A percentile compares a stretch with the other conserved stretches of the same genome.
Evolutionary conservation across 2,113 vertebrate genomes (phyloP).

Genomic region (Noctilio leporinus): DNA sequence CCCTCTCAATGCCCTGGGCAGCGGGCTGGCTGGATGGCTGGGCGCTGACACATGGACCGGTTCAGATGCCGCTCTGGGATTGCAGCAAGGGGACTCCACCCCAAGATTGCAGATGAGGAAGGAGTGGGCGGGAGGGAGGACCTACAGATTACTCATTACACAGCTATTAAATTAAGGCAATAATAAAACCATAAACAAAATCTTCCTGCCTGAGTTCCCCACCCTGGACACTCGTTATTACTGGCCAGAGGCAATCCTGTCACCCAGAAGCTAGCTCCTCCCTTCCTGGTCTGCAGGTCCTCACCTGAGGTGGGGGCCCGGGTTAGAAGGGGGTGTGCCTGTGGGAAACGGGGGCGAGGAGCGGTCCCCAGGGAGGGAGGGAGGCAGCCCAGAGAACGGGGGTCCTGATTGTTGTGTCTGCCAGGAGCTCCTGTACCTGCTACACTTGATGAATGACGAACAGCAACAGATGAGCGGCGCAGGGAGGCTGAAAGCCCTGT

Average conservation of each 20-base stretch:
- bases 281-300: background rate
- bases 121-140: background rate
- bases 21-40: background rate
- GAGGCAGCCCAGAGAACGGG: background rate
- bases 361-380: background rate
- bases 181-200: slow-evolving; percentile 22
- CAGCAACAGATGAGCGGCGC: slow-evolving; percentile 54
- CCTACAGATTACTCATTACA: background rate
- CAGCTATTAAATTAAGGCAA: slow-evolving; percentile 10
- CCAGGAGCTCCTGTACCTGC: slow-evolving; percentile 53
- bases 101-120: background rate
- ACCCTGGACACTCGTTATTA: background rate
- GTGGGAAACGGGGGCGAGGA: background rate
- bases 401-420: slow-evolving; percentile 48
- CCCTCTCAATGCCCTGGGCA: background rate
- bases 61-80: background rate
- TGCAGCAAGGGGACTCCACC: background rate
- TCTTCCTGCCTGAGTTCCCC: slow-evolving; percentile 30
- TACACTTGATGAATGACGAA: slow-evolving; percentile 58
- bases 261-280: background rate
- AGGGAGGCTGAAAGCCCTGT: slow-evolving; percentile 49
- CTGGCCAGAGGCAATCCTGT: background rate
- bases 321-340: background rate
- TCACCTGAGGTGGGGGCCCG: background rate
- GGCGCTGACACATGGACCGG: background rate